phyloP scores from a whole-genome alignment of 2,113 vertebrate genomes.

The Drymodes brunneopygia region DNA sequence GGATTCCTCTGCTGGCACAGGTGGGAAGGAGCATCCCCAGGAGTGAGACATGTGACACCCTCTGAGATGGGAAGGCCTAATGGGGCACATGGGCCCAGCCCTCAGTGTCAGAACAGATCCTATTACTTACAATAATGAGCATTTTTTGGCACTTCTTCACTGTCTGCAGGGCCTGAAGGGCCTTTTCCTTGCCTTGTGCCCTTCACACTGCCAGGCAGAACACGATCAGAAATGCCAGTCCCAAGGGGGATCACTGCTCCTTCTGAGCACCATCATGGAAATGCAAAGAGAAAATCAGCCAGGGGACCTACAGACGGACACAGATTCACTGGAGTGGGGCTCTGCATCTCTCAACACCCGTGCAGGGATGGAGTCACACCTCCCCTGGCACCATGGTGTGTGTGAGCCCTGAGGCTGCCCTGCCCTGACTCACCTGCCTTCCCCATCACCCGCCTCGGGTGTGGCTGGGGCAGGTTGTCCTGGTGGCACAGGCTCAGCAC shows the following conservation, averaged over 20 bases:
- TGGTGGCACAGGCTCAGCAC: not conserved
- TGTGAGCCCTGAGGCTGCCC: not conserved
- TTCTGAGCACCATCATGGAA: not conserved
- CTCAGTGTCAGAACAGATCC: not conserved
- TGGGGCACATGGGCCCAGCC: not conserved
- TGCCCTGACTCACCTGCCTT: not conserved
- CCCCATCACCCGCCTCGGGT: not conserved
- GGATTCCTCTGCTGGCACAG: not conserved
- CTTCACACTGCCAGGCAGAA: not conserved
- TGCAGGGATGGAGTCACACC: not conserved
- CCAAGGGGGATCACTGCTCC: not conserved
- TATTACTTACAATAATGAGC: not conserved
- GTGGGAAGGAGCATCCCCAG: not conserved
- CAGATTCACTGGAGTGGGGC: not conserved
- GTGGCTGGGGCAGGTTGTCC: not conserved
- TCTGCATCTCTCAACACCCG: rapidly evolving
- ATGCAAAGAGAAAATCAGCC: not conserved
- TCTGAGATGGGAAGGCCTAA: not conserved
- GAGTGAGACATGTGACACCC: not conserved
- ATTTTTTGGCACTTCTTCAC: not conserved
- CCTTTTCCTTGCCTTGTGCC: not conserved
- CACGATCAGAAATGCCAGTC: not conserved
- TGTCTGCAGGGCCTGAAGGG: not conserved
- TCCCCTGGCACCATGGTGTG: not conserved
- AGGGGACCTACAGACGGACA: not conserved